Evolutionary conservation across 2,888 invertebrate species (phyloP), one percentile per base, ranked within the genome.

Genomic region (Drosophila melanocephala): DNA sequence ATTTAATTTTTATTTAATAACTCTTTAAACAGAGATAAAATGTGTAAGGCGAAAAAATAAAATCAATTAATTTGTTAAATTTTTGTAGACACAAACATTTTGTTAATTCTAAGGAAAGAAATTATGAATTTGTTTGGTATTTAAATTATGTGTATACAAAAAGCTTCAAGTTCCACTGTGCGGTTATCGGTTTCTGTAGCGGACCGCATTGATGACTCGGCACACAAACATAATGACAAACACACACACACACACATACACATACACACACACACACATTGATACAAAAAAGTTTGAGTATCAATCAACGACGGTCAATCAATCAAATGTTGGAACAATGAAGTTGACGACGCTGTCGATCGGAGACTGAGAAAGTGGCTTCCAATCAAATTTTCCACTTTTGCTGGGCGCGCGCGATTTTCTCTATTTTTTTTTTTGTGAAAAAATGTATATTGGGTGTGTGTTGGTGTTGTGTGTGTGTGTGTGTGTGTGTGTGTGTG

Each of bases 281-380:
- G 37, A 58, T 65, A 58, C 32, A 62, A 22, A 69, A 84, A 79
- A 83, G 77, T 83, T 83, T 73, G 83, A 83, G 85, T 83, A 83
- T 83, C 83, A 83, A 83, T 83, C 85, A 83, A 82, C 77, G 82
- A 73, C 77, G 82, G 82, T 84, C 84, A 83, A 81, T 83, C 83
- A 82, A 76, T 81, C 81, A 79, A 81, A 81, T 69, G 64, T 63
- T 65, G 72, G 68, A 78, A 83, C 81, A 75, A 83, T 74, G 72
- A 74, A 64, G 66, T 65, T 56, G 56, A 50, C 71, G 53, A 77
- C 75, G 51, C 63, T 44, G 67, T 69, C 28, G 44, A 61, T 61
- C 52, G 53, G 47, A 50, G 39, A 16, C 44, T 30, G 32, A 35
- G 51, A 26, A 61, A 61, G 35, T 44, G 50, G 64, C 50, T 33